Percentiles rank a stretch among this genome's conserved stretches.
These are phyloP conservation scores for Spongilla lacustris DNA, from an alignment of 37 sponge, comb jelly and placozoan species.

Conservation along the genomic window DNA sequence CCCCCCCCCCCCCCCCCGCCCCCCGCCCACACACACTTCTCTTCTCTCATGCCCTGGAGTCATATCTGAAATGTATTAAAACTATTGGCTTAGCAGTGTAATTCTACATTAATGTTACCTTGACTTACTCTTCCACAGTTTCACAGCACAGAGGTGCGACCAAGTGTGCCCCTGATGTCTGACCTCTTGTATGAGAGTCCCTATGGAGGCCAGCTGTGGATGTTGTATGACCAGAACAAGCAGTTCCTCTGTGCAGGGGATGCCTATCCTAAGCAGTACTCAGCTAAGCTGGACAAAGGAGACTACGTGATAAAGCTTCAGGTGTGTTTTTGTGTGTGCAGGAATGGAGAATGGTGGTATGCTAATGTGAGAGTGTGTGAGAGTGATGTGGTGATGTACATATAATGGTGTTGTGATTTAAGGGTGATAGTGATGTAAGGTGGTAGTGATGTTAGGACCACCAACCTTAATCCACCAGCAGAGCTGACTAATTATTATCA, in stretches of 20 bases:
- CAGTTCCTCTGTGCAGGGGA: slow-evolving; percentile 77
- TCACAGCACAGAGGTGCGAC: slow-evolving; percentile 62
- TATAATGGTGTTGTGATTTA: not conserved
- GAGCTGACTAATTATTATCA: not conserved
- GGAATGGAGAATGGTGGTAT: too few relatives aligned
- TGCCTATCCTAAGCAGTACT: slow-evolving; percentile 75
- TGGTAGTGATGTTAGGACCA: not conserved
- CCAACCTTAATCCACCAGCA: too few relatives aligned
- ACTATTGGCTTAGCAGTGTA: too few relatives aligned
- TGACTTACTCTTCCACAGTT: not conserved
- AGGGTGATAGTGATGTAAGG: not conserved
- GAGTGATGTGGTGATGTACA: not conserved
- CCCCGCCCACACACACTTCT: not conserved
- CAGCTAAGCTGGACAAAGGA: slow-evolving; percentile 72
- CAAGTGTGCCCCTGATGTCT: slow-evolving; percentile 60
- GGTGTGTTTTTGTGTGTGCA: slow-evolving; percentile 29
- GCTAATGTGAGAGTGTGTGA: not conserved
- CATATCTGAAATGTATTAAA: too few relatives aligned
- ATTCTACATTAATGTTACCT: not conserved
- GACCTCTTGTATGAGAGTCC: slow-evolving; percentile 87
- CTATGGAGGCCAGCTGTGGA: slow-evolving; percentile 88
- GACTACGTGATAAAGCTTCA: slow-evolving; percentile 69
- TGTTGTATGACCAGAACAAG: slow-evolving; percentile 81
- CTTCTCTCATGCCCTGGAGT: too few relatives aligned
- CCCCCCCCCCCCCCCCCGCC: slow-evolving; percentile 21